These are phyloP conservation scores for Epizoanthus rinbou DNA, from an alignment of 92 coral and sea anemone species.

Conservation along the genomic window DNA sequence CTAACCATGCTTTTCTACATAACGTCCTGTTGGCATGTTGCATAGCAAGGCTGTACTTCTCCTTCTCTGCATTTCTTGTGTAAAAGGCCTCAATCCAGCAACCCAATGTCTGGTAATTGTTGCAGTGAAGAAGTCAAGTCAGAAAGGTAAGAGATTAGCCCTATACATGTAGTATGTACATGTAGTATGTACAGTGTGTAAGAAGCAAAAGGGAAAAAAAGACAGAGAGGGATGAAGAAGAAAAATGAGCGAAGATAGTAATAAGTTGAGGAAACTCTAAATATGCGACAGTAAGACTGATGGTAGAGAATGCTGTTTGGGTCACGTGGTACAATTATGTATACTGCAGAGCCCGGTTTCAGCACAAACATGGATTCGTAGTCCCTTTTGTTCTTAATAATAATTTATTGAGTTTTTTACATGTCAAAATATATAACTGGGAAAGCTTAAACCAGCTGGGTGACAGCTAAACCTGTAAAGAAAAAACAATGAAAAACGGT, in stretches of 20 bases:
- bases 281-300: neutral
- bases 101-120: constrained; percentile 49
- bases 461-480: no score
- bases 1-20: constrained; percentile 66
- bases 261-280: no score
- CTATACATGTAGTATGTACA: neutral
- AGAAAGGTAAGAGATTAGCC: neutral
- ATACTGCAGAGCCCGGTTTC: neutral
- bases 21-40: constrained; percentile 59
- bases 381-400: neutral
- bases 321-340: neutral
- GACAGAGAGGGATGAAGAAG: no score
- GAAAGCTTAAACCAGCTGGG: no score
- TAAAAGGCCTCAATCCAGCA: constrained; percentile 52
- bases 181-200: no score
- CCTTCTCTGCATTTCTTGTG: constrained; percentile 47
- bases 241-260: no score
- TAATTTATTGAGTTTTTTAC: neutral
- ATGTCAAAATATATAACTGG: no score
- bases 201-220: no score
- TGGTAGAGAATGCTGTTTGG: neutral
- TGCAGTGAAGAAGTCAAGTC: neutral
- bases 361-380: no score
- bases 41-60: constrained; percentile 60
- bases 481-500: no score